Conservation (phyloP, 1,140 invertebrate species). For the Drosophila bocki region DNA sequence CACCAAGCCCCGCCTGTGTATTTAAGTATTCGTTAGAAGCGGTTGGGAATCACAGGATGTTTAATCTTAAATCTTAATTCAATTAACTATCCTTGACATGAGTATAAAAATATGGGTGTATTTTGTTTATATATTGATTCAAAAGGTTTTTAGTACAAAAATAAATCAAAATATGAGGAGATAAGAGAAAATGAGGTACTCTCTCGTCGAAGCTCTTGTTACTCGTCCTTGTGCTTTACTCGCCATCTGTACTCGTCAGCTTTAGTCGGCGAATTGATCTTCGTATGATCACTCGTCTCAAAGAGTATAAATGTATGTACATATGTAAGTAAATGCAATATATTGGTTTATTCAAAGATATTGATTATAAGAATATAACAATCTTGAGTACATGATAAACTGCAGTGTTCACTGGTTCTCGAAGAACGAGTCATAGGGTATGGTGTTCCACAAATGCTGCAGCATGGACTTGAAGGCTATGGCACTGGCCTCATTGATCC, state of each 20-base stretch:
- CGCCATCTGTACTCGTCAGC: too few species aligned
- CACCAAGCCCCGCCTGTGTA: neutral
- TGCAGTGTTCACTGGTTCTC: constrained; percentile 5
- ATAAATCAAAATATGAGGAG: too few species aligned
- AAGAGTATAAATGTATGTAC: too few species aligned
- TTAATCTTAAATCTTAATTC: neutral
- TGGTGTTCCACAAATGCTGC: constrained; percentile 42
- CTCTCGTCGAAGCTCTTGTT: neutral
- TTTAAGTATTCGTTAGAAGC: neutral
- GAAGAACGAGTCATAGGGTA: constrained; percentile 69
- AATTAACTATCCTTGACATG: neutral
- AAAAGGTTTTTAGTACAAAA: neutral
- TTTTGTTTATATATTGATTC: neutral
- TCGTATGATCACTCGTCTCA: neutral
- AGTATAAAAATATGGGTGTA: neutral
- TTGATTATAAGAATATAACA: neutral
- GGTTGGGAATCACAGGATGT: neutral
- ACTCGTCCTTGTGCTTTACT: neutral
- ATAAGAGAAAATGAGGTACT: too few species aligned
- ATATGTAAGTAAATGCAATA: neutral
- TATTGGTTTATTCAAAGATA: constrained; percentile 1
- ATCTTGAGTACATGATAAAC: neutral
- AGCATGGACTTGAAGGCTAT: constrained; percentile 14
- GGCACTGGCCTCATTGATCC: constrained; percentile 46
- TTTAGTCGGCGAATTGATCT: too few species aligned